phyloP scores from a whole-genome alignment of 2,888 invertebrate species.

The Meteorus cinctellus region DNA sequence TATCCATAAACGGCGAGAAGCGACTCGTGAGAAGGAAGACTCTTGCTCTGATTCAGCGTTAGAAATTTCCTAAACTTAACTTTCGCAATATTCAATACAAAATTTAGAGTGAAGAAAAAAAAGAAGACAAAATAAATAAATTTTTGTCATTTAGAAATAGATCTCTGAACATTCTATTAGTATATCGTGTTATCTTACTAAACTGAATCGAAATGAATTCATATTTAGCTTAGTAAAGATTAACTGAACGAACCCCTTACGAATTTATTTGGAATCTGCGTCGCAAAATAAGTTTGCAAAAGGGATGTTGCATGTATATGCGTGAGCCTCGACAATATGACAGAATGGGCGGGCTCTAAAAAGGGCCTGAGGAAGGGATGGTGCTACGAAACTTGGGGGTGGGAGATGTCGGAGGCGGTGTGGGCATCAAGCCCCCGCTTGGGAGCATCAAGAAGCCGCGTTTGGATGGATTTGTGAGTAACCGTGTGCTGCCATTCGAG shows the following conservation, averaged over 20 bases:
- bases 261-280: background rate
- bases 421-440: conserved; percentile 42
- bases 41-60: conserved; percentile 21
- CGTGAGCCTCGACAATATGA: conserved; percentile 20
- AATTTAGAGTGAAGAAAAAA: background rate
- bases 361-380: conserved; percentile 49
- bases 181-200: background rate
- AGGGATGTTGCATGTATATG: conserved; percentile 59
- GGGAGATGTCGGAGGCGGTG: conserved; percentile 34
- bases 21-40: conserved; percentile 31
- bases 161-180: background rate
- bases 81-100: background rate
- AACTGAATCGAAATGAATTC: no score
- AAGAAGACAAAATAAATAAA: background rate
- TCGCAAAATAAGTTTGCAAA: conserved; percentile 51
- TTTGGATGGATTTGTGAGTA: conserved; percentile 69
- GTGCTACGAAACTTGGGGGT: conserved; percentile 37
- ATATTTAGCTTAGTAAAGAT: no score
- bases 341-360: conserved; percentile 52
- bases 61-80: conserved; percentile 3
- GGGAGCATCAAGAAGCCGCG: conserved; percentile 68
- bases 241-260: no score
- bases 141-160: background rate
- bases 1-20: conserved; percentile 22
- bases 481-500: conserved; percentile 70